Evolutionary conservation across 2,888 invertebrate species (phyloP).

Genomic region (Encarsia formosa): DNA sequence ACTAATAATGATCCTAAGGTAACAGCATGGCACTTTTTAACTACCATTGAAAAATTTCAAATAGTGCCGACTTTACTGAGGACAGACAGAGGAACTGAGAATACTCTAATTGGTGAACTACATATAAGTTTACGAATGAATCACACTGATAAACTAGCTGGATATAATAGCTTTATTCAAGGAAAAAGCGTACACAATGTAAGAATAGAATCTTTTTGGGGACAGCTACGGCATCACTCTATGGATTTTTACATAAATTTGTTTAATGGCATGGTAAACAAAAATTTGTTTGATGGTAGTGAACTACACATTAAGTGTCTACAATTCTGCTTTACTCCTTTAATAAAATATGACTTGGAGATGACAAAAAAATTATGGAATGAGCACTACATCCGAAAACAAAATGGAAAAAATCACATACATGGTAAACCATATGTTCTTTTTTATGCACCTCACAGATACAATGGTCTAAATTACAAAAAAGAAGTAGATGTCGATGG

Average conservation of each 20-base stretch:
- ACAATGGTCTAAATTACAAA: neutral
- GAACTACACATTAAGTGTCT: neutral
- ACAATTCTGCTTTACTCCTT: neutral
- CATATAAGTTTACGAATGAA: conserved; percentile 5
- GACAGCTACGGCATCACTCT: conserved; percentile 4
- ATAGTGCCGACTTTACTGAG: conserved; percentile 10
- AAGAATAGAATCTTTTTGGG: conserved; percentile 20
- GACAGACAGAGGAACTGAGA: conserved; percentile 19
- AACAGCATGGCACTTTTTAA: conserved; percentile 16
- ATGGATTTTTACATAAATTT: conserved; percentile 15
- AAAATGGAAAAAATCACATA: neutral
- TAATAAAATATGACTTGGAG: neutral
- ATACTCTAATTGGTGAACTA: conserved; percentile 7
- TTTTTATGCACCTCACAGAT: neutral
- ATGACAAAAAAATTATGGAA: neutral
- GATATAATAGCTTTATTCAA: conserved; percentile 16
- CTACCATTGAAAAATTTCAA: conserved; percentile 5
- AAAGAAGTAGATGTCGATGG: neutral
- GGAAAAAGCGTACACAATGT: conserved; percentile 18
- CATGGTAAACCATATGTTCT: neutral
- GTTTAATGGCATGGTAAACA: neutral
- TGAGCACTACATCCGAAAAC: conserved; percentile 1
- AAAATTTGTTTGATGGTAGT: conserved; percentile 5
- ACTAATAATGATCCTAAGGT: conserved; percentile 17
- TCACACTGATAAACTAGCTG: conserved; percentile 9